Conservation (phyloP, 2,888 invertebrate species). For the Diaphora mendica region DNA sequence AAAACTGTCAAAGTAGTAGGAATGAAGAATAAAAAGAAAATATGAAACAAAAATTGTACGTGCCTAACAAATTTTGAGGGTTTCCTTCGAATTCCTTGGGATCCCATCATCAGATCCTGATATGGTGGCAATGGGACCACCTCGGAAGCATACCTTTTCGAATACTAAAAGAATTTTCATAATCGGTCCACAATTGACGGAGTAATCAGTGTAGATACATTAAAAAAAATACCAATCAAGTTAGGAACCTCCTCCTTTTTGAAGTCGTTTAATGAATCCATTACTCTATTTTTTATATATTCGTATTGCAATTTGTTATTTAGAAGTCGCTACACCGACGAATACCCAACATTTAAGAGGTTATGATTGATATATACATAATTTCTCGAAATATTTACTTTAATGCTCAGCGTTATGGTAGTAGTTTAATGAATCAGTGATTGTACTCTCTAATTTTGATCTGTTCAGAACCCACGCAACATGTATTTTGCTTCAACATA, state of each 20-base stretch:
- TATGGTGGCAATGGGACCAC: too few relatives aligned
- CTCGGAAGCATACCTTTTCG: too few relatives aligned
- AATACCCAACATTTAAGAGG: not conserved
- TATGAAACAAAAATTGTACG: too few relatives aligned
- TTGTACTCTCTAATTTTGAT: not conserved
- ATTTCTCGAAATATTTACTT: not conserved
- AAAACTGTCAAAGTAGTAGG: not conserved
- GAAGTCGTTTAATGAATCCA: too few relatives aligned
- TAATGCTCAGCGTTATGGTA: not conserved
- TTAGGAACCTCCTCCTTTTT: too few relatives aligned
- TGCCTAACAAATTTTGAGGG: too few relatives aligned
- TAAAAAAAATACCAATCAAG: too few relatives aligned
- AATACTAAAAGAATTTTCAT: too few relatives aligned
- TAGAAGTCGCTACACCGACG: not conserved
- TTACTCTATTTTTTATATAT: not conserved
- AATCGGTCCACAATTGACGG: too few relatives aligned
- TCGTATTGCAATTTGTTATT: not conserved
- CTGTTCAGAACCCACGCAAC: not conserved
- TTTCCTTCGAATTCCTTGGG: too few relatives aligned
- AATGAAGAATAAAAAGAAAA: not conserved
- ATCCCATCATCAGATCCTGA: too few relatives aligned
- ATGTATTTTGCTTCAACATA: not conserved
- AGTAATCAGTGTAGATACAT: too few relatives aligned
- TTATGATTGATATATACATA: not conserved
- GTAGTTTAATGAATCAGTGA: not conserved